Conservation (phyloP, 2,888 invertebrate species). For the Drosophila fulvimacula region DNA sequence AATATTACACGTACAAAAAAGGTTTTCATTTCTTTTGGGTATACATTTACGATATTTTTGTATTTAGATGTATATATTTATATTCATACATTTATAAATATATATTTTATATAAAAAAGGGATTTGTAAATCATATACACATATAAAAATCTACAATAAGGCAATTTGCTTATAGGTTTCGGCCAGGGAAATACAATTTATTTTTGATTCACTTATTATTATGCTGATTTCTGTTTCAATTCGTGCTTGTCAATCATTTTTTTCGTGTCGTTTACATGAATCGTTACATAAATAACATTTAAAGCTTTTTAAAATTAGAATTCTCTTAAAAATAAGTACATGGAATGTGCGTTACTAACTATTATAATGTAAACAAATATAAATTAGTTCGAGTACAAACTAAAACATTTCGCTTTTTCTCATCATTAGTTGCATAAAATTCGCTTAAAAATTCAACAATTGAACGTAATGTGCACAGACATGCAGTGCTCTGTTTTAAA, state of each 20-base stretch:
- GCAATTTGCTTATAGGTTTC: constrained; percentile 54
- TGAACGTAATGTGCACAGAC: constrained; percentile 33
- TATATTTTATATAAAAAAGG: constrained; percentile 61
- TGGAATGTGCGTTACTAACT: constrained; percentile 63
- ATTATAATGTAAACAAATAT: constrained; percentile 30
- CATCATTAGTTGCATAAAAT: constrained; percentile 15
- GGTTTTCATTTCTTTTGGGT: constrained; percentile 3
- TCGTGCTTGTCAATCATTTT: background rate
- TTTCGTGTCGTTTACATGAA: constrained; percentile 14
- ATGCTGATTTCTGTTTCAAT: constrained; percentile 1
- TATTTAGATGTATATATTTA: constrained; percentile 36
- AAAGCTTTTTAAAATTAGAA: constrained; percentile 55
- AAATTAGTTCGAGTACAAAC: constrained; percentile 18
- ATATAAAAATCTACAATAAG: constrained; percentile 74
- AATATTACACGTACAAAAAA: constrained; percentile 51
- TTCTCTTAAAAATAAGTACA: constrained; percentile 72
- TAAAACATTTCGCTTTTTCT: constrained; percentile 31
- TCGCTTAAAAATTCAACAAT: constrained; percentile 30
- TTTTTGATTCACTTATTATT: constrained; percentile 23
- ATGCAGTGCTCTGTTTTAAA: constrained; percentile 68
- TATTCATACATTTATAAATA: constrained; percentile 32
- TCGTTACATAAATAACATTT: constrained; percentile 29
- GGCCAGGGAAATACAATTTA: constrained; percentile 37
- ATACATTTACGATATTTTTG: constrained; percentile 49
- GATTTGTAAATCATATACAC: constrained; percentile 70